Conservation (phyloP, 1,140 invertebrate genomes). For the Palaemon carinicauda region DNA sequence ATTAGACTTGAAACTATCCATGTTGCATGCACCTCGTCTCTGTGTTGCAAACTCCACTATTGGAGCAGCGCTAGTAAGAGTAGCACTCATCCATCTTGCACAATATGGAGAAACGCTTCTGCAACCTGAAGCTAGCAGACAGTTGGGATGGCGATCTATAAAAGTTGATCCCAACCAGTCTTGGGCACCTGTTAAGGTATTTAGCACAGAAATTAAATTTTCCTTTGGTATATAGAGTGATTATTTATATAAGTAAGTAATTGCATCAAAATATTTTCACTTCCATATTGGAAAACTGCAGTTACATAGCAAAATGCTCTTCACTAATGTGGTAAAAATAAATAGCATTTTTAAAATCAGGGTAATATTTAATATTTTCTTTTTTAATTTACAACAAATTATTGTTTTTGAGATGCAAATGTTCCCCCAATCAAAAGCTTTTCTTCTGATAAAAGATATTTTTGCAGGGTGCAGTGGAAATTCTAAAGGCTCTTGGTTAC, state of each 20-base stretch:
- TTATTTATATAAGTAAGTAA: neutral
- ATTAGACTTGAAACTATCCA: slow-evolving; percentile 54
- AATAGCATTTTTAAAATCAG: too few species aligned
- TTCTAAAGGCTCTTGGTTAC: slow-evolving; percentile 44
- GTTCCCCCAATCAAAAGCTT: neutral
- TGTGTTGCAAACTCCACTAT: slow-evolving; percentile 44
- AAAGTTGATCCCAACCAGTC: slow-evolving; percentile 31
- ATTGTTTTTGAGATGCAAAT: neutral
- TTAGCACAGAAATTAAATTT: neutral
- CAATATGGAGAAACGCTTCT: slow-evolving; percentile 47
- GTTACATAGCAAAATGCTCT: too few species aligned
- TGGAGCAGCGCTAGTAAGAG: slow-evolving; percentile 35
- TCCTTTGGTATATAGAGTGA: neutral
- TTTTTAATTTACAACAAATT: neutral
- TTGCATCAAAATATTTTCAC: too few species aligned
- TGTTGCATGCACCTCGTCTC: slow-evolving; percentile 55
- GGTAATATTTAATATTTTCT: too few species aligned
- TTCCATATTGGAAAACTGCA: too few species aligned
- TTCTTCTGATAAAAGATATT: neutral
- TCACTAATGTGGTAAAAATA: too few species aligned
- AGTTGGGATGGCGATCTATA: slow-evolving; percentile 42
- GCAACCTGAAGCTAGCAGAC: slow-evolving; percentile 37
- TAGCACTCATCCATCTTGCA: slow-evolving; percentile 53
- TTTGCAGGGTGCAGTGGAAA: slow-evolving; percentile 51
- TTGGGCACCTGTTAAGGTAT: slow-evolving; percentile 54